Percentiles rank a stretch among this genome's conserved stretches.
These are phyloP conservation scores for Liparis tanakae DNA, from an alignment of 2,797 vertebrate genomes.

Conservation along the genomic window DNA sequence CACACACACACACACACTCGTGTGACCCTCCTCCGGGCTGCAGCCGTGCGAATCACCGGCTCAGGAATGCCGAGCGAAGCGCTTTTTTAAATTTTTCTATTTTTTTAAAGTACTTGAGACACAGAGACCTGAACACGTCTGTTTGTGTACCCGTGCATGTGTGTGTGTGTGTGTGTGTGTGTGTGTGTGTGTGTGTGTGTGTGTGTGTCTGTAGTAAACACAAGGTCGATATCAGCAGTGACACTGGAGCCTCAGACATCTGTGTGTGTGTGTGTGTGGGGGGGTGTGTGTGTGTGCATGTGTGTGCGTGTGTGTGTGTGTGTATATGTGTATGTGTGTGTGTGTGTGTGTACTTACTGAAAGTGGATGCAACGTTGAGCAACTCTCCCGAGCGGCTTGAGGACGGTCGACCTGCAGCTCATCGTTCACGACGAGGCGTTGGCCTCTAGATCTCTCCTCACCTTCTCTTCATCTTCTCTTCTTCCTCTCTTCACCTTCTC, in stretches of 20 bases:
- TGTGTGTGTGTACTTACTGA: background rate
- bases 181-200: background rate
- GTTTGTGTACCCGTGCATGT: constrained; percentile 1
- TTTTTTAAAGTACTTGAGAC: no score
- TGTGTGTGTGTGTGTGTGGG: background rate
- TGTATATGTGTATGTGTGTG: background rate
- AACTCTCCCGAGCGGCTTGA: constrained; percentile 13
- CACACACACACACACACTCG: constrained; percentile 48
- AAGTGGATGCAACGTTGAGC: constrained; percentile 12
- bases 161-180: constrained; percentile 9
- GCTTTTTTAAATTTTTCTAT: no score
- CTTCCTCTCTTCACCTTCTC: no score
- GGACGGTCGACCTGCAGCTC: constrained; percentile 37
- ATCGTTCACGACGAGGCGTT: constrained; percentile 53
- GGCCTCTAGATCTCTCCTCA: constrained; percentile 54
- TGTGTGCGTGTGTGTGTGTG: constrained; percentile 21
- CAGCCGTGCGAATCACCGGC: constrained; percentile 41
- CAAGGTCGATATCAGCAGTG: constrained; percentile 39
- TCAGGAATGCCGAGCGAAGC: constrained; percentile 34
- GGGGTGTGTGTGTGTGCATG: constrained; percentile 3
- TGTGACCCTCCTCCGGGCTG: constrained; percentile 31
- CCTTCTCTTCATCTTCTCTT: background rate
- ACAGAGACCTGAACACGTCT: background rate
- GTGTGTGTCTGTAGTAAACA: constrained; percentile 26
- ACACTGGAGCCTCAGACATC: constrained; percentile 45